Conservation (phyloP, 2,888 invertebrate species). For the Cephus nigrinus region DNA sequence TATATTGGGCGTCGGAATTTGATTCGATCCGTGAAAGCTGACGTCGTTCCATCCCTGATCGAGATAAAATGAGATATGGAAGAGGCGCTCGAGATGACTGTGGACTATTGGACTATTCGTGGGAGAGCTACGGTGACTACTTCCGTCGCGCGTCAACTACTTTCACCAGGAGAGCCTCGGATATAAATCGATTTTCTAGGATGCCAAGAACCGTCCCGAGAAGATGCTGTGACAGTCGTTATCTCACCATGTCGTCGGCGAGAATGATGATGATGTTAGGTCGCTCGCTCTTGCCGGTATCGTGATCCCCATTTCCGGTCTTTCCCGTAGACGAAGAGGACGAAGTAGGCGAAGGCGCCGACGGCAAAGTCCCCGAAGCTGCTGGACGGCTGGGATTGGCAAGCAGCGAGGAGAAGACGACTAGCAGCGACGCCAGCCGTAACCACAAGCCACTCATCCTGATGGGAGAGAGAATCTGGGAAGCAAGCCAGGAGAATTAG, state of each 20-base stretch:
- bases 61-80: too few species aligned
- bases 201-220: too few species aligned
- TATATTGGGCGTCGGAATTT: slow-evolving; percentile 90
- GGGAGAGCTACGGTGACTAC: too few species aligned
- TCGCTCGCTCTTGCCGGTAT: slow-evolving; percentile 22
- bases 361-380: not conserved
- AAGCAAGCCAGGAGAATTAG: too few species aligned
- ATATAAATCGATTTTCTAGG: too few species aligned
- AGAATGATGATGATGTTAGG: slow-evolving; percentile 62
- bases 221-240: not conserved
- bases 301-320: not conserved
- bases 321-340: not conserved
- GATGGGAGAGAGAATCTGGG: too few species aligned
- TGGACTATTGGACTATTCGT: too few species aligned
- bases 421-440: slow-evolving; percentile 12
- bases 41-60: slow-evolving; percentile 91
- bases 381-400: slow-evolving; percentile 13
- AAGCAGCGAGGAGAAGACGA: not conserved
- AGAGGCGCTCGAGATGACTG: too few species aligned
- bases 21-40: slow-evolving; percentile 86
- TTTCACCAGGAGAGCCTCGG: too few species aligned
- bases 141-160: too few species aligned
- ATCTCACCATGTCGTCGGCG: slow-evolving; percentile 62
- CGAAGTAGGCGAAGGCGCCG: not conserved
- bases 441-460: slow-evolving; percentile 16